phyloP scores from a whole-genome alignment of 2,113 vertebrate genomes.

The Sclerurus mexicanus region DNA sequence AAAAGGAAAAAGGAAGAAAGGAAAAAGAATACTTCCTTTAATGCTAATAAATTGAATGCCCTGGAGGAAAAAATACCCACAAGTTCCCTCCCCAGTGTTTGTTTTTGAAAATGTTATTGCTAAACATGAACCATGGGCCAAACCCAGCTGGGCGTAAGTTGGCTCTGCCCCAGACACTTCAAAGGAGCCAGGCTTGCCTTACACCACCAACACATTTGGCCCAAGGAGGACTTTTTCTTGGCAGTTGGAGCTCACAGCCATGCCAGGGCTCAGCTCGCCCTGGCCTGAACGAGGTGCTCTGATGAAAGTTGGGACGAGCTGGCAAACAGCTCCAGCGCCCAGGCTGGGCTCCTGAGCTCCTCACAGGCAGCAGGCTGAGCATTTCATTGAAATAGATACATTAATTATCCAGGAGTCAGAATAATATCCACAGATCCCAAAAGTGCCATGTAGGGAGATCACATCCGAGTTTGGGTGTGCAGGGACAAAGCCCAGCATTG shows the following conservation, averaged over 20 bases:
- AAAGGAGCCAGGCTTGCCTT: not conserved
- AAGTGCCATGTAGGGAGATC: not conserved
- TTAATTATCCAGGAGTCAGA: not conserved
- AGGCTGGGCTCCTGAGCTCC: not conserved
- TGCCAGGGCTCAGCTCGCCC: not conserved
- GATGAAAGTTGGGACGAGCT: not conserved
- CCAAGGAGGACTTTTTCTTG: not conserved
- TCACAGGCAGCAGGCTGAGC: not conserved
- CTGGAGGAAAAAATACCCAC: not conserved
- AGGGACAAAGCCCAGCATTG: not conserved
- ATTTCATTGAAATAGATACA: not conserved
- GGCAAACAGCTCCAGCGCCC: rapidly evolving
- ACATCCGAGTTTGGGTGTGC: rapidly evolving
- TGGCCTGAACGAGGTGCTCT: not conserved
- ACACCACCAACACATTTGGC: not conserved
- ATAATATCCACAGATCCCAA: not conserved
- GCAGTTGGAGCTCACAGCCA: not conserved
- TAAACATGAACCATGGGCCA: not conserved
- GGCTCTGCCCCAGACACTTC: not conserved
- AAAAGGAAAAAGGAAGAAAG: not conserved
- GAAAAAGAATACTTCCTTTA: not conserved
- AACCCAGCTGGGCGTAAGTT: not conserved
- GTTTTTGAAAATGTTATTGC: not conserved
- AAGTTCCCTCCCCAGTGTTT: not conserved
- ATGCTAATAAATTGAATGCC: not conserved